Evolutionary conservation across 92 coral and sea anemone species (phyloP).

Genomic region (Phymanthus crucifer): DNA sequence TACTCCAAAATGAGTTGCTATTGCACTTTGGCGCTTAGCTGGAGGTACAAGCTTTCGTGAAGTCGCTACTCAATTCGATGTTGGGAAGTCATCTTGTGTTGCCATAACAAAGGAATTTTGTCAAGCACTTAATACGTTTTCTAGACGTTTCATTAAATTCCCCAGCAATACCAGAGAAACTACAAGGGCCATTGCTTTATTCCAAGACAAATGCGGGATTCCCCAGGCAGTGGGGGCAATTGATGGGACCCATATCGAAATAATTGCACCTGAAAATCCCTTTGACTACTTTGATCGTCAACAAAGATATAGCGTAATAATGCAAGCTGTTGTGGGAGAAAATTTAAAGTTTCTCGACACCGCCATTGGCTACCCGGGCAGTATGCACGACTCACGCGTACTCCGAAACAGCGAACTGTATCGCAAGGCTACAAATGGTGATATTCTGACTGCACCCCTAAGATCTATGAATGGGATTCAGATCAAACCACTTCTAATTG

Average conservation of each 20-base stretch:
- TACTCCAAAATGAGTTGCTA: slow-evolving; percentile 56
- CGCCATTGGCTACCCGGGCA: slow-evolving; percentile 56
- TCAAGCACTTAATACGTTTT: slow-evolving; percentile 36
- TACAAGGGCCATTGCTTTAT: slow-evolving; percentile 40
- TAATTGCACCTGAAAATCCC: slow-evolving; percentile 32
- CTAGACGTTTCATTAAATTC: slow-evolving; percentile 43
- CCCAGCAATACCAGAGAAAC: slow-evolving; percentile 30
- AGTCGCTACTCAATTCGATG: slow-evolving; percentile 58
- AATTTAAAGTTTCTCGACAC: slow-evolving; percentile 44
- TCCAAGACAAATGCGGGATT: slow-evolving; percentile 39
- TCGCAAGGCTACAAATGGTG: slow-evolving; percentile 29
- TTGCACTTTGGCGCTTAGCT: slow-evolving; percentile 68
- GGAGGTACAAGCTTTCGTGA: slow-evolving; percentile 54
- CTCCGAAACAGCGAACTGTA: slow-evolving; percentile 23
- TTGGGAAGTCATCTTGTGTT: slow-evolving; percentile 63
- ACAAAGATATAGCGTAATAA: slow-evolving; percentile 42
- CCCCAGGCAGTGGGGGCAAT: slow-evolving; percentile 54
- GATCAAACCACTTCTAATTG: slow-evolving; percentile 36
- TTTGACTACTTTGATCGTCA: slow-evolving; percentile 43
- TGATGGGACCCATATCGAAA: slow-evolving; percentile 49
- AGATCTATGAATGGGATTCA: not conserved
- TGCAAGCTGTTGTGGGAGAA: slow-evolving; percentile 60
- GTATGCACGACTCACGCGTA: slow-evolving; percentile 59
- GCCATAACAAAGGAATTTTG: slow-evolving; percentile 60
- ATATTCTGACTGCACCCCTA: slow-evolving; percentile 34